Evolutionary conservation across 1,140 invertebrate species (phyloP).

Genomic region (Drosophila aff.): DNA sequence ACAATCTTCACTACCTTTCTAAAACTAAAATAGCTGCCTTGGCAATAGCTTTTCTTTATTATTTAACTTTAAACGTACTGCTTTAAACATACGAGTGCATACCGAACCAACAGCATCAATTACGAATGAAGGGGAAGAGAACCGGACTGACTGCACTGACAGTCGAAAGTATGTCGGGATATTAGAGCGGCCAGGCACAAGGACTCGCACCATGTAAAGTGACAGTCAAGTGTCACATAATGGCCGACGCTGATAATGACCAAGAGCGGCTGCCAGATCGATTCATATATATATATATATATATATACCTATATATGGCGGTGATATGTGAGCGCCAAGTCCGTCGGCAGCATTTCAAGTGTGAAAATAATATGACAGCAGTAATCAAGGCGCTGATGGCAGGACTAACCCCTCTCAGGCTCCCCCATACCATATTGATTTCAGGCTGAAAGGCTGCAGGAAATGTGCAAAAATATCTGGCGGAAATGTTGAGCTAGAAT

Average conservation of each 20-base stretch:
- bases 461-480: constrained; percentile 75
- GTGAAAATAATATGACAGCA: constrained; percentile 81
- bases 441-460: constrained; percentile 61
- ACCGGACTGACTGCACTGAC: constrained; percentile 16
- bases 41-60: neutral
- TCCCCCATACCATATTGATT: constrained; percentile 62
- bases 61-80: neutral
- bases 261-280: constrained; percentile 53
- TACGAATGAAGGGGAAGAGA: neutral
- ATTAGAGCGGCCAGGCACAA: constrained; percentile 60
- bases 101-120: constrained; percentile 26
- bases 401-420: constrained; percentile 15
- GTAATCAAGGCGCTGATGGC: constrained; percentile 68
- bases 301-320: neutral
- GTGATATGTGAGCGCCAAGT: constrained; percentile 18
- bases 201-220: constrained; percentile 60
- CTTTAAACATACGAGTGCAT: no score
- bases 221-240: constrained; percentile 70
- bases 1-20: neutral
- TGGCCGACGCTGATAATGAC: constrained; percentile 65
- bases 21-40: neutral
- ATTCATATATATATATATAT: constrained; percentile 14
- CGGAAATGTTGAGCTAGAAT: constrained; percentile 62
- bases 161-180: constrained; percentile 46
- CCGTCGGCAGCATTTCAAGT: constrained; percentile 65